A percentile compares a stretch with the other conserved stretches of the same genome.
phyloP scores from a whole-genome alignment of 1,140 invertebrate species.

The Lepidurus packardi region DNA sequence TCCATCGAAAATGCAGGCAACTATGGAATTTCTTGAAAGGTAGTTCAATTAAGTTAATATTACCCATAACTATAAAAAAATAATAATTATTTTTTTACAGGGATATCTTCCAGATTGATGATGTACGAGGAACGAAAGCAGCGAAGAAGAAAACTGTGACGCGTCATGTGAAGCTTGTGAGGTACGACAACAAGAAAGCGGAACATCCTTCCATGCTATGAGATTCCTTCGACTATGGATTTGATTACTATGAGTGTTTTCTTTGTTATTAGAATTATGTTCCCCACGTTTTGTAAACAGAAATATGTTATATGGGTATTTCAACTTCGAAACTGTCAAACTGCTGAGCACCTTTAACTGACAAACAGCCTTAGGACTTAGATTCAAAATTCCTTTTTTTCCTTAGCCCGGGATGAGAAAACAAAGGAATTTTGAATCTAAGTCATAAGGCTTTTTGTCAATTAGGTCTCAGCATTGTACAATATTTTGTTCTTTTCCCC shows the following conservation, averaged over 20 bases:
- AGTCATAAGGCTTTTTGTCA: not conserved
- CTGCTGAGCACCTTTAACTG: no score
- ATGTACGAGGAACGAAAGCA: not conserved
- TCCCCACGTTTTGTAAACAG: not conserved
- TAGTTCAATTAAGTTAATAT: no score
- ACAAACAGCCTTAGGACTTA: no score
- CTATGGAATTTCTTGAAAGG: no score
- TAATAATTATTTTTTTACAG: no score
- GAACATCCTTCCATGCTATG: constrained; percentile 1
- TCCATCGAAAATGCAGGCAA: no score
- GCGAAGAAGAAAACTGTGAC: not conserved
- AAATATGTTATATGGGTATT: no score
- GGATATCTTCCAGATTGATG: no score
- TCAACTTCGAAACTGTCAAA: no score
- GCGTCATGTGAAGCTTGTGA: not conserved
- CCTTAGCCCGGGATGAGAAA: not conserved
- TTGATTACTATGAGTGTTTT: constrained; percentile 1
- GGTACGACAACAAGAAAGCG: not conserved
- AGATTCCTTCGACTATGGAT: not conserved
- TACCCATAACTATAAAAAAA: no score
- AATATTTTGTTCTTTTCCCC: not conserved
- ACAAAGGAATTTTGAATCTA: not conserved
- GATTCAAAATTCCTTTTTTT: no score
- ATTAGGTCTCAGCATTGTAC: not conserved
- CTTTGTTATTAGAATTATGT: not conserved